Conservation (phyloP, 2,113 vertebrate species). For the Caracal caracal region DNA sequence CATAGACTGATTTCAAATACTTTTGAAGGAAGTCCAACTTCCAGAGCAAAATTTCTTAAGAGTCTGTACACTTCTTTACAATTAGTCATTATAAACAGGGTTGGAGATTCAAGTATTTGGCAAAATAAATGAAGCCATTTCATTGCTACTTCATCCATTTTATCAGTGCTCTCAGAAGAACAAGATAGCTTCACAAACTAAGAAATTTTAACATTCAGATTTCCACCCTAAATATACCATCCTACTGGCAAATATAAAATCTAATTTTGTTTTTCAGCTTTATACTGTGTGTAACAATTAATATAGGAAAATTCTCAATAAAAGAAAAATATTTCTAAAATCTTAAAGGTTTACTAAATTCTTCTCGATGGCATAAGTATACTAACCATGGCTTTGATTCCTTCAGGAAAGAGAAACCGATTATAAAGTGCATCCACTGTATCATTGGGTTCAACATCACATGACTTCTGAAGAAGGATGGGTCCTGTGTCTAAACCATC, state of each 20-base stretch:
- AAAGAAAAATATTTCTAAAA: background rate
- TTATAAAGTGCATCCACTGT: constrained; percentile 97
- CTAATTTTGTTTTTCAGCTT: constrained; percentile 20
- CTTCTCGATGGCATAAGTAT: background rate
- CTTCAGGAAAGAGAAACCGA: constrained; percentile 96
- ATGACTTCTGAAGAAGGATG: constrained; percentile 94
- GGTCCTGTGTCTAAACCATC: constrained; percentile 98
- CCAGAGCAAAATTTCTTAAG: background rate
- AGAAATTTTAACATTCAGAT: background rate
- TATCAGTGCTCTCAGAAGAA: background rate
- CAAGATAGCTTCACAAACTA: background rate
- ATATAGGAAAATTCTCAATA: background rate
- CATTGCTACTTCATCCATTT: background rate
- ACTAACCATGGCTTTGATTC: constrained; percentile 97
- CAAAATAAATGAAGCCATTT: background rate
- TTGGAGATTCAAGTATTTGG: background rate
- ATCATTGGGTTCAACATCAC: constrained; percentile 91
- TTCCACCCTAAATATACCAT: background rate
- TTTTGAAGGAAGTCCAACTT: background rate
- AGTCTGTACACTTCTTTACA: background rate
- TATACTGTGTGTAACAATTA: constrained; percentile 33
- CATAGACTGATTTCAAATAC: background rate
- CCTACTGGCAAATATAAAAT: background rate
- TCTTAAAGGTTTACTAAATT: background rate
- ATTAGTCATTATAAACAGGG: background rate